Conservation (phyloP, 2,113 vertebrate genomes). For the Rhineura floridana region DNA sequence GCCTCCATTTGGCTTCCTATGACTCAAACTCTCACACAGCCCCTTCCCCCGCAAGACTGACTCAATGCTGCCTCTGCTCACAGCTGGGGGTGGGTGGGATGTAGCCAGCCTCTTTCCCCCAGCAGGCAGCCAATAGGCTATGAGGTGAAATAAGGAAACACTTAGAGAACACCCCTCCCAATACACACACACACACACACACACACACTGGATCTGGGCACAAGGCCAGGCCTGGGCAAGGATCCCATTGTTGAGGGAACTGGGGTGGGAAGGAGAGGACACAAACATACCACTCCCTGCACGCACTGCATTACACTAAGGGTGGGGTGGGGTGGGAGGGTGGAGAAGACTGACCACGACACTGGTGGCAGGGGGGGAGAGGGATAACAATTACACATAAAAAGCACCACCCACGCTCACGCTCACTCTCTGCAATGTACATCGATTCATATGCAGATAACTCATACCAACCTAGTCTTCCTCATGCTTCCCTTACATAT, state of each 20-base stretch:
- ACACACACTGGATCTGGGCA: conserved; percentile 45
- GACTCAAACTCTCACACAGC: conserved; percentile 15
- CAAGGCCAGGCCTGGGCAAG: conserved; percentile 3
- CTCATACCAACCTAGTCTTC: background rate
- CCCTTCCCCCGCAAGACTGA: conserved; percentile 59
- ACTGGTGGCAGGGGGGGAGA: no score
- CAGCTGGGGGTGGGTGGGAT: conserved; percentile 19
- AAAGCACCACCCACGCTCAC: background rate
- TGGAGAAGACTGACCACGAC: background rate
- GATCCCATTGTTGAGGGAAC: conserved; percentile 15
- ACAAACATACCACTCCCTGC: conserved; percentile 14
- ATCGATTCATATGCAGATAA: background rate
- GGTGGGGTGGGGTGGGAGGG: conserved; percentile 12
- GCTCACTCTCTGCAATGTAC: background rate
- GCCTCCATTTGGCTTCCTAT: background rate
- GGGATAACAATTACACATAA: background rate
- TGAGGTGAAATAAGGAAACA: conserved; percentile 61
- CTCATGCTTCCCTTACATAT: background rate
- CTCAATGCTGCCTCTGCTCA: conserved; percentile 55
- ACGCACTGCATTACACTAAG: conserved; percentile 25
- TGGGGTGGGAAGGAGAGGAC: background rate
- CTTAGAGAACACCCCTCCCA: conserved; percentile 55
- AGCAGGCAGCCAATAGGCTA: conserved; percentile 47
- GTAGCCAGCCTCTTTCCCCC: conserved; percentile 53
- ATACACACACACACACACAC: conserved; percentile 10